These are phyloP conservation scores for Pseudomyrmex sp. DNA, from an alignment of 1,140 invertebrate species.

Conservation along the genomic window DNA sequence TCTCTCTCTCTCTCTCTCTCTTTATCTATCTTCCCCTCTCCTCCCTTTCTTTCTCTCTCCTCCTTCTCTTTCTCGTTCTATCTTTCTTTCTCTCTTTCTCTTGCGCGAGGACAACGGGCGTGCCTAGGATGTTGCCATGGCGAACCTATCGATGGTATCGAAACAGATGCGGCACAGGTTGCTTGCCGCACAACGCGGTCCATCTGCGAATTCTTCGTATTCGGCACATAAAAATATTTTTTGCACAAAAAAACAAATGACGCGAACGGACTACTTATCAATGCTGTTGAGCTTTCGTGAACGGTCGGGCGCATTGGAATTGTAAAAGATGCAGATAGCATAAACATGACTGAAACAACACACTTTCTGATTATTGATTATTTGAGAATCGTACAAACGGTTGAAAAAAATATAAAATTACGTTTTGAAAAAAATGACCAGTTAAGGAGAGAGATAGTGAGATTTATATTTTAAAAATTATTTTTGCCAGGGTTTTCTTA, in stretches of 20 bases:
- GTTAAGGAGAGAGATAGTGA: background rate
- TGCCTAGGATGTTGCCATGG: conserved; percentile 65
- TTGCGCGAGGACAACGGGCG: conserved; percentile 42
- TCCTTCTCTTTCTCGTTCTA: too few relatives aligned
- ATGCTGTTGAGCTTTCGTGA: conserved; percentile 1
- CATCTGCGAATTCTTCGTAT: conserved; percentile 21
- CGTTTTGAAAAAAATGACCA: conserved; percentile 14
- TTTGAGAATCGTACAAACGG: background rate
- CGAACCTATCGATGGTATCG: conserved; percentile 52
- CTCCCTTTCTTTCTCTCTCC: too few relatives aligned
- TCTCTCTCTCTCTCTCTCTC: too few relatives aligned
- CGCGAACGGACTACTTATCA: conserved; percentile 10
- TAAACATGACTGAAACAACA: conserved; percentile 12
- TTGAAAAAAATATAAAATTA: too few relatives aligned
- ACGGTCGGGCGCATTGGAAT: conserved; percentile 22
- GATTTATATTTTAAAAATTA: conserved; percentile 1
- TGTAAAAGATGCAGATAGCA: conserved; percentile 8
- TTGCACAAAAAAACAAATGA: background rate
- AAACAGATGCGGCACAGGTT: conserved; percentile 65
- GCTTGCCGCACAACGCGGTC: conserved; percentile 8
- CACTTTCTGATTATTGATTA: conserved; percentile 6
- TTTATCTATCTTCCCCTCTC: too few relatives aligned
- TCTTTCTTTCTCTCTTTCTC: background rate
- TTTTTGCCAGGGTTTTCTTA: background rate
- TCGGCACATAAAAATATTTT: conserved; percentile 27